These are phyloP conservation scores for Calliphora vomitoria DNA, from an alignment of 2,888 invertebrate species.

Conservation along the genomic window DNA sequence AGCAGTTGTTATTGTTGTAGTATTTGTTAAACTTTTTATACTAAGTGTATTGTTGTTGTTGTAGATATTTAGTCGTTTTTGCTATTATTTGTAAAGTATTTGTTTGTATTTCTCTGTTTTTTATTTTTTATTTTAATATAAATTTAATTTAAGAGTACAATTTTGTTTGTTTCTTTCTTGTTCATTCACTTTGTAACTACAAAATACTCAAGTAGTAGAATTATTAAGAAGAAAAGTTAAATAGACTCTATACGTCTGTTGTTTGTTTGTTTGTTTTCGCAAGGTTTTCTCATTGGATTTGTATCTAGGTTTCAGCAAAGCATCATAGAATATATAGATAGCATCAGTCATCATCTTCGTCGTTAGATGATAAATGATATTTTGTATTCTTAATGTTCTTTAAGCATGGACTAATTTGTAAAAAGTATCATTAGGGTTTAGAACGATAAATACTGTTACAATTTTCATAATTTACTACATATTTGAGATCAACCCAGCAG, in stretches of 20 bases:
- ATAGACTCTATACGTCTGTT: constrained; percentile 23
- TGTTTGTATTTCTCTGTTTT: constrained; percentile 31
- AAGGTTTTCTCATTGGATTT: constrained; percentile 36
- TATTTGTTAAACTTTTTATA: constrained; percentile 53
- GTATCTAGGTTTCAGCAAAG: not conserved
- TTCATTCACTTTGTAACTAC: constrained; percentile 38
- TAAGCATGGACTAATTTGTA: not conserved
- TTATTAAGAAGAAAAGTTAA: constrained; percentile 45
- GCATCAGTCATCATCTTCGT: constrained; percentile 6
- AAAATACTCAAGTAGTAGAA: constrained; percentile 16
- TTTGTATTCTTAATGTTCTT: not conserved
- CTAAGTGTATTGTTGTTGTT: constrained; percentile 39
- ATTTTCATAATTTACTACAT: too few species aligned
- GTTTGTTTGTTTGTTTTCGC: constrained; percentile 33
- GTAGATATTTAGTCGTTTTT: constrained; percentile 57
- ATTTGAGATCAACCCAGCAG: too few species aligned
- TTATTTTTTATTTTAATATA: not conserved
- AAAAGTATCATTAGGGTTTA: constrained; percentile 5
- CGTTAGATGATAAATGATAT: not conserved
- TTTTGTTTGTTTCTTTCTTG: not conserved
- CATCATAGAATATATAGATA: constrained; percentile 7
- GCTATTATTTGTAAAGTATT: constrained; percentile 43
- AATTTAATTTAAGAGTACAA: constrained; percentile 55
- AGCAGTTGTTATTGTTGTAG: constrained; percentile 67
- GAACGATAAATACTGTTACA: not conserved